phyloP scores from a whole-genome alignment of 1,140 invertebrate genomes.

The Adoxophyes honmai region DNA sequence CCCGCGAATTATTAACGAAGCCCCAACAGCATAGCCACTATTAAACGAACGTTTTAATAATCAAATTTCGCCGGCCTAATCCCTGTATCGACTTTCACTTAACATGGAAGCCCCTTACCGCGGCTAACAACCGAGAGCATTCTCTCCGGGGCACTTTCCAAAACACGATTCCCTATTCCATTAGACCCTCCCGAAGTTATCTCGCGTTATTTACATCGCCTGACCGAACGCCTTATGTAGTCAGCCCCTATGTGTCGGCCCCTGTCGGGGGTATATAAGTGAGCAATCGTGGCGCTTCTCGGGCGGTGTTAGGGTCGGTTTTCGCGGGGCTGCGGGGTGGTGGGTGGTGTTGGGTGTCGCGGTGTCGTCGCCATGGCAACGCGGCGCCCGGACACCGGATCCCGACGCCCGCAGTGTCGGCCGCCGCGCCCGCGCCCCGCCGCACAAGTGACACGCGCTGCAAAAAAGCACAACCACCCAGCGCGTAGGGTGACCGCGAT shows the following conservation, averaged over 20 bases:
- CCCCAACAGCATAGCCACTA: slow-evolving; percentile 28
- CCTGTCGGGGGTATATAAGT: slow-evolving; percentile 49
- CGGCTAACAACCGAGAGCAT: slow-evolving; percentile 65
- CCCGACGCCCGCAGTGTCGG: slow-evolving; percentile 80
- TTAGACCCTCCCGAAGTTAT: slow-evolving; percentile 73
- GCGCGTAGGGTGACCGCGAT: slow-evolving; percentile 27
- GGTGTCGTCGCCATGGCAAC: slow-evolving; percentile 80
- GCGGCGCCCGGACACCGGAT: slow-evolving; percentile 71
- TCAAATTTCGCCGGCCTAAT: slow-evolving; percentile 62
- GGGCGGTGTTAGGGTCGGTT: slow-evolving; percentile 46
- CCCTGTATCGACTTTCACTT: slow-evolving; percentile 72
- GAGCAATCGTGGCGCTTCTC: slow-evolving; percentile 47
- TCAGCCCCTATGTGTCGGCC: slow-evolving; percentile 54
- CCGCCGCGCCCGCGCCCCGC: slow-evolving; percentile 78
- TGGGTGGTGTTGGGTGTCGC: slow-evolving; percentile 62
- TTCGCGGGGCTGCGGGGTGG: slow-evolving; percentile 42
- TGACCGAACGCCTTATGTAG: slow-evolving; percentile 73
- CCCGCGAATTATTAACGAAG: neutral
- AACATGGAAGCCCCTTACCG: slow-evolving; percentile 46
- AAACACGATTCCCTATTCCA: slow-evolving; percentile 74
- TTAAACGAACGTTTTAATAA: slow-evolving; percentile 59
- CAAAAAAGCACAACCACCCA: slow-evolving; percentile 74
- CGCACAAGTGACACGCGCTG: slow-evolving; percentile 72
- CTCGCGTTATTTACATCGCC: slow-evolving; percentile 75
- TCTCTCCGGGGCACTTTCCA: slow-evolving; percentile 72